Evolutionary conservation across 2,797 vertebrate genomes (phyloP), one percentile per base, ranked within the genome.

Genomic region (Tolypeutes matacus): DNA sequence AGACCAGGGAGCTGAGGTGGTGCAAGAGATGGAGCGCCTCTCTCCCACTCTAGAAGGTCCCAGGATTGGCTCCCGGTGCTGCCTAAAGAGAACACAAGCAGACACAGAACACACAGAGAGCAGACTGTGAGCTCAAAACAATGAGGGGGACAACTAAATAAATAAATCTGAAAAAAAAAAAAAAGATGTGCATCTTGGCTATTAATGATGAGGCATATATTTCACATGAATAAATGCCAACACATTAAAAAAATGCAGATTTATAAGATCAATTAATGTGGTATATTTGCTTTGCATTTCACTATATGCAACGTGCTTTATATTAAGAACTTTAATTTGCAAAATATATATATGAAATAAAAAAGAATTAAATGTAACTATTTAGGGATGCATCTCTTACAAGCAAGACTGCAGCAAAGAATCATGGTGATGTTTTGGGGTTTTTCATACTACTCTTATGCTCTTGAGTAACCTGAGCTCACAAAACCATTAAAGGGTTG

Each of bases 261-360:
- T 93, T 64, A 42, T 17, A 72, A 81, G 42, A 17, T 39, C 58
- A 93, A 60, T 58, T 81, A 86, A 60, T 36, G 53, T 46, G 53
- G 31, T 69, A 62, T 90, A 64, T 49, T 34, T 87, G 36, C 64
- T 64, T 93, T 49, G 75, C 4, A 83, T 69, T n/a, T 90, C 14
- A 76, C 17, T 31, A 58, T 25, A 29, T 77, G 53, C 27, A 70
- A 7, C 64, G 92, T 25, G n/a, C 75, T 81, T 29, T 70, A 81
- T 21, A 89, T n/a, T 81, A 69, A 92, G 21, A 76, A 75, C 23
- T 92, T 89, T 76, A 85, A 86, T 83, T 92, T 83, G 15, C 6
- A 87, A 89, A 89, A 87, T 31, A 83, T 49, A 73, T 11, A 36
- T 76, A 62, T 49, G 21, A 94, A 77, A 51, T 72, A 31, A 93